Base-by-base conservation (phyloP, 2,888 invertebrate genomes). In the Parnassius glacialis region DNA sequence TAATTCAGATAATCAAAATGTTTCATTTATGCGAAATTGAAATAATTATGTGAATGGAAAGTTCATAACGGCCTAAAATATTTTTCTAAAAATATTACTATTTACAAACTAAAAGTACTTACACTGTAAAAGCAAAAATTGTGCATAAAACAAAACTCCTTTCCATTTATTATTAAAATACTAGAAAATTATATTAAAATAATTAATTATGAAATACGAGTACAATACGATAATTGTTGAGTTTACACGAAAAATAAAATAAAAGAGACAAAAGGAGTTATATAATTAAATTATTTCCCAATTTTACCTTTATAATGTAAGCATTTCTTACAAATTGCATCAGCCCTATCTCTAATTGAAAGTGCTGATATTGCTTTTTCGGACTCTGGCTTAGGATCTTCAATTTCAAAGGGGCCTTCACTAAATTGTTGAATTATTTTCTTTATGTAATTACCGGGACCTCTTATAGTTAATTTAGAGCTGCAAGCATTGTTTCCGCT, bases 291-390 rank as follows among this genome's bases (percentile, higher is more conserved):
- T 82, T 83, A 87, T 74, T 90, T 88, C 1, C 79, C 71, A 47
- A 84, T 75, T 67, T 87, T 90, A 2, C 90, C 92, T 73, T 90
- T 92, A 59, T 90, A 92, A 76, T 92, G 92, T 59, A 92, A 78
- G 65, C 92, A 92, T 74, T 92, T 92, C 73, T 91, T 92, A 70
- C 92, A 92, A 67, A 92, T 87, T 0, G 91, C 92, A 61, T 92
- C 91, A 11, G 92, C 92, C 67, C 75, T 87, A 51, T 90, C 84
- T 62, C 85, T 90, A 10, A 92, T 86, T 5, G 83, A 75, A 64
- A 82, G 83, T 2, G 84, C 80, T 11, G 85, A 76, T 60, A 84
- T 75, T 1, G 79, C 81, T 62, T 83, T 84, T 41, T 89, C 89
- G 12, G 85, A 74, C 68, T 92, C 90, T 0, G 86, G 84, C 45